Evolutionary conservation across 92 coral and sea anemone species (phyloP).

Genomic region (Palythoa caribaeorum): DNA sequence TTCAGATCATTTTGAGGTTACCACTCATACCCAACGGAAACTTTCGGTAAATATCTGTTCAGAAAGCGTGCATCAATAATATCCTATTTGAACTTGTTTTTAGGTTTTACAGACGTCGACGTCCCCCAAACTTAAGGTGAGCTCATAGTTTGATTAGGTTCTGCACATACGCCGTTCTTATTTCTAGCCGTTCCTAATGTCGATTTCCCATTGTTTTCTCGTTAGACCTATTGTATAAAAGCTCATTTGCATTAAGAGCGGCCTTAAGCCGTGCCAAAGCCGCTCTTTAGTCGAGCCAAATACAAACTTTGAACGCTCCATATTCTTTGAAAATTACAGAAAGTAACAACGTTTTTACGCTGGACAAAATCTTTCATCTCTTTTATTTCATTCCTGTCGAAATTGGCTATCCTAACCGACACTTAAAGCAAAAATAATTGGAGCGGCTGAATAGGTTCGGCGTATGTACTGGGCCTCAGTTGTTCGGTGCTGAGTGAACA

Average conservation of each 20-base stretch:
- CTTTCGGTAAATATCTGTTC: no score
- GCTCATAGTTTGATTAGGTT: slow-evolving; percentile 3
- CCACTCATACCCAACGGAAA: no score
- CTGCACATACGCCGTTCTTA: not conserved
- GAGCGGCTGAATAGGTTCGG: slow-evolving; percentile 2
- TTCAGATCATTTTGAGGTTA: no score
- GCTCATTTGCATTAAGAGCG: slow-evolving; percentile 4
- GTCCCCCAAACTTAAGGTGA: not conserved
- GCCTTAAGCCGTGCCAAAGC: slow-evolving; percentile 1
- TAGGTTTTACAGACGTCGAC: no score
- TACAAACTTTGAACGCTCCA: not conserved
- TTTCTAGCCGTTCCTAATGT: slow-evolving; percentile 1
- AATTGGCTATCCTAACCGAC: slow-evolving; percentile 4
- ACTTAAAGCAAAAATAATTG: not conserved
- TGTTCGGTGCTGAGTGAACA: slow-evolving; percentile 2
- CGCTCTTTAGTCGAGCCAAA: not conserved
- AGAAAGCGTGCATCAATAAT: no score
- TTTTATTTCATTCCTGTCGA: not conserved
- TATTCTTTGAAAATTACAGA: slow-evolving; percentile 1
- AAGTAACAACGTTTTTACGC: not conserved
- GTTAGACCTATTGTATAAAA: not conserved
- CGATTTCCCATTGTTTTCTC: slow-evolving; percentile 4
- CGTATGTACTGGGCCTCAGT: slow-evolving; percentile 6
- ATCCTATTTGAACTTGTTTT: no score
- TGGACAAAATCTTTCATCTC: slow-evolving; percentile 3